A percentile compares a stretch with the other conserved stretches of the same genome.
phyloP scores from a whole-genome alignment of 2,888 invertebrate genomes.

The Acanthoscelides obtectus region DNA sequence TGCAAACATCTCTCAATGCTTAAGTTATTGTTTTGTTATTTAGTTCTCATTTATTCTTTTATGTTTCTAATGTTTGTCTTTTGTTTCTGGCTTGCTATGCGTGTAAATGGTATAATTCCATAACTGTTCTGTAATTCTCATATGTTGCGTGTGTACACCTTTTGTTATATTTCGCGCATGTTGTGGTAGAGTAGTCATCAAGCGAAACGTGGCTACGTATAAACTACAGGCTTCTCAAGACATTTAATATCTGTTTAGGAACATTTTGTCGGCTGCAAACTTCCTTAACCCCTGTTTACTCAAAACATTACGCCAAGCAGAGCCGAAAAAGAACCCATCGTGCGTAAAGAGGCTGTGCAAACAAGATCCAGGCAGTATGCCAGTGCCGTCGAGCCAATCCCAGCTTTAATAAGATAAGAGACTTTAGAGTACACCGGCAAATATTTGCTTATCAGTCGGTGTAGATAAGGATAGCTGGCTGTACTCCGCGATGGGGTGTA shows the following conservation, averaged over 20 bases:
- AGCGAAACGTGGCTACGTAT: no score
- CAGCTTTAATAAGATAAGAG: conserved; percentile 36
- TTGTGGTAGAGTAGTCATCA: no score
- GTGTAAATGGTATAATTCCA: no score
- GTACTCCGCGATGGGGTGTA: neutral
- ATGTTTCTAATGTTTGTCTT: no score
- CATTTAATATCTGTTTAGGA: neutral
- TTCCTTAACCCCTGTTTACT: neutral
- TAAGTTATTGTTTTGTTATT: no score
- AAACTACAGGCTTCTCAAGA: no score
- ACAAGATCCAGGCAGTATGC: neutral
- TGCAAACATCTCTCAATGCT: no score
- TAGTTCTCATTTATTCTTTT: no score
- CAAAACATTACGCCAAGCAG: neutral
- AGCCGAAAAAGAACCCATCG: neutral
- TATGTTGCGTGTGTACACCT: no score
- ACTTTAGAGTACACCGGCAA: conserved; percentile 32
- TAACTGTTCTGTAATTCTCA: no score
- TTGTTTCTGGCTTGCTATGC: no score
- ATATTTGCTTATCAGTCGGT: conserved; percentile 18
- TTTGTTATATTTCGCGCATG: no score
- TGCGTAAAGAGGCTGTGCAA: neutral
- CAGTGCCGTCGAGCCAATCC: neutral
- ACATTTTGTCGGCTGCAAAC: neutral
- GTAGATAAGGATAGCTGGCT: conserved; percentile 5